phyloP scores from a whole-genome alignment of 2,113 vertebrate species.

The Epinephelus cyanopodus region DNA sequence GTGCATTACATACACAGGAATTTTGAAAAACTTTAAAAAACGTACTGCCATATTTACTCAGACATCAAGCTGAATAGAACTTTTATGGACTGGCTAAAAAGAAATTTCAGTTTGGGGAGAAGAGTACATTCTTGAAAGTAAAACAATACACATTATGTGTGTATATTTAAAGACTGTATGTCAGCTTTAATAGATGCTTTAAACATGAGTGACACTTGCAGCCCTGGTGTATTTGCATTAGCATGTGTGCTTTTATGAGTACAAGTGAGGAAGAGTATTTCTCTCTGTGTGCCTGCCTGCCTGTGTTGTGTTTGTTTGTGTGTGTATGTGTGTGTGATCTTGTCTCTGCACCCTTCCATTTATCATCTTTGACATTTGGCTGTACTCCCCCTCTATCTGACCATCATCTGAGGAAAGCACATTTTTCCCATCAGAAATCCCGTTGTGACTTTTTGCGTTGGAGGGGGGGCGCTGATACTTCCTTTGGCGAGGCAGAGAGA shows the following conservation, averaged over 20 bases:
- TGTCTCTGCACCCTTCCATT: slow-evolving; percentile 83
- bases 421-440: slow-evolving; percentile 88
- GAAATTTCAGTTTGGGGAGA: not conserved
- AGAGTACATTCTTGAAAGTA: not conserved
- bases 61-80: not conserved
- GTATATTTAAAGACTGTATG: not conserved
- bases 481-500: slow-evolving; percentile 76
- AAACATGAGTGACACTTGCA: slow-evolving; percentile 37
- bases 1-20: not conserved
- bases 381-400: slow-evolving; percentile 82
- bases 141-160: not conserved
- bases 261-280: slow-evolving; percentile 36
- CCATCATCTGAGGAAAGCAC: slow-evolving; percentile 87
- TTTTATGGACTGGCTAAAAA: too few relatives aligned
- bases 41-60: not conserved
- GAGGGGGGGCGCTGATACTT: slow-evolving; percentile 72
- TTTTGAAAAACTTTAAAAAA: not conserved
- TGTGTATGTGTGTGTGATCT: slow-evolving; percentile 69
- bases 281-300: slow-evolving; percentile 30
- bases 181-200: slow-evolving; percentile 34
- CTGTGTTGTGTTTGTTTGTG: slow-evolving; percentile 47
- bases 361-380: slow-evolving; percentile 88
- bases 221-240: slow-evolving; percentile 24
- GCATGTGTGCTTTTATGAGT: slow-evolving; percentile 38
- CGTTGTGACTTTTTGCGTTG: slow-evolving; percentile 83